A percentile compares a stretch with the other conserved stretches of the same genome.
Conservation (phyloP, 1,140 invertebrate genomes). For the Ptiloglossa arizonensis region DNA sequence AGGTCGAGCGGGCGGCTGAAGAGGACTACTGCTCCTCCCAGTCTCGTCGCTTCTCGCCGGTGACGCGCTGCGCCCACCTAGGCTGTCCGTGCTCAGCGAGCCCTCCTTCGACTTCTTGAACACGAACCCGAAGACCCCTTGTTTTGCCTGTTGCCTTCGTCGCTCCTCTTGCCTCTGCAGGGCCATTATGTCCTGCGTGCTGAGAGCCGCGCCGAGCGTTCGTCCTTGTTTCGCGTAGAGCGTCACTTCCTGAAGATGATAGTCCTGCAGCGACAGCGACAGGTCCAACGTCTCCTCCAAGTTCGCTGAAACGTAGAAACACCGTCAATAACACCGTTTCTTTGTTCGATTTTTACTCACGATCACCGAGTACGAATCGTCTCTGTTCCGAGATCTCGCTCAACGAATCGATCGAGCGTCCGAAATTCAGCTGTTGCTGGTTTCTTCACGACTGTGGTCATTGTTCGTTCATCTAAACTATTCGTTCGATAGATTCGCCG, state of each 20-base stretch:
- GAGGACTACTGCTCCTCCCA: slow-evolving; percentile 76
- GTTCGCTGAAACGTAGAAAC: slow-evolving; percentile 84
- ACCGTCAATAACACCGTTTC: neutral
- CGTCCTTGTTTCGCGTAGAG: slow-evolving; percentile 83
- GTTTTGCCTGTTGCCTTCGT: slow-evolving; percentile 80
- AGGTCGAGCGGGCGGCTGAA: slow-evolving; percentile 80
- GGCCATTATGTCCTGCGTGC: slow-evolving; percentile 85
- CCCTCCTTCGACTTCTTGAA: slow-evolving; percentile 81
- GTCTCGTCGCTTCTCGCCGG: slow-evolving; percentile 81
- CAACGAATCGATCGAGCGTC: no score
- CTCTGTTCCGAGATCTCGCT: no score
- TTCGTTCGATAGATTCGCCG: no score
- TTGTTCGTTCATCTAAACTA: no score
- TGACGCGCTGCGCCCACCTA: slow-evolving; percentile 80
- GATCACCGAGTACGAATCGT: no score
- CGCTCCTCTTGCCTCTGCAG: slow-evolving; percentile 84
- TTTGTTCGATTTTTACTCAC: no score
- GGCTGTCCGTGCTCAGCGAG: slow-evolving; percentile 81
- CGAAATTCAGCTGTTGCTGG: no score
- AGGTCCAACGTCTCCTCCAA: slow-evolving; percentile 84
- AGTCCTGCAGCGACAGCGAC: slow-evolving; percentile 84
- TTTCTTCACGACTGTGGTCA: no score
- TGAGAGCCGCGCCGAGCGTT: slow-evolving; percentile 82
- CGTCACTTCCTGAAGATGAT: slow-evolving; percentile 86
- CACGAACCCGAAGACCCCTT: slow-evolving; percentile 83